Evolutionary conservation across 2,797 vertebrate genomes (phyloP), one percentile per base, ranked within the genome.

Genomic region (Hapalemur alaotrensis): DNA sequence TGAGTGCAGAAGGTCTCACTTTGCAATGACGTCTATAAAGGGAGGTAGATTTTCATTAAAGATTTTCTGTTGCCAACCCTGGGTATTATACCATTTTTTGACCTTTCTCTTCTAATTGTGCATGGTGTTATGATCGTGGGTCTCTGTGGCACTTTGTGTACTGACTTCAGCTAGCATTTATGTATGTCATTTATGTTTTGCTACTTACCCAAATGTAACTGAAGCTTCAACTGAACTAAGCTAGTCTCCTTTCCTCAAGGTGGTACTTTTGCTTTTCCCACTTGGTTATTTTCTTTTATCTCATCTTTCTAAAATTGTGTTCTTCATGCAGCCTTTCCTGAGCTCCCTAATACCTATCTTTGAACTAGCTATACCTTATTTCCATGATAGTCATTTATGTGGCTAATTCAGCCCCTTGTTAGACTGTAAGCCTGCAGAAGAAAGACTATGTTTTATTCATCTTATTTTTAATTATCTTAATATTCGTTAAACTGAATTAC

Each of bases 401-500:
- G 79, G 35, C 30, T 79, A 41, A 46, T 38, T 78, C 10, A 86
- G 38, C 48, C 38, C 52, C 9, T 63, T 90, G 23, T n/a, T 93
- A 93, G 59, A 65, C 41, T 84, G 43, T 73, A 87, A 43, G 61
- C 52, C 25, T 4, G 8, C 57, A 61, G 63, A 92, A 75, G 61
- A 89, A 52, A 89, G n/a, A 67, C 69, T 87, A 2, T 79, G 63
- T 86, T 67, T 86, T 86, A 61, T 25, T 84, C n/a, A 67, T 70
- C 35, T 92, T 75, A 87, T 35, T 48, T 85, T 80, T 43, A 61
- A 9, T 52, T 10, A 15, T 69, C 30, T 78, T 82, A 63, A 28
- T 87, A 52, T 70, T 87, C 54, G 32, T 91, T 91, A 89, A 92
- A 78, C 63, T 82, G 38, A 87, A 73, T 75, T 67, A 76, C 69